A percentile compares a stretch with the other conserved stretches of the same genome.
Evolutionary conservation across 2,797 vertebrate species (phyloP).

Genomic region (Ataeniobius toweri): DNA sequence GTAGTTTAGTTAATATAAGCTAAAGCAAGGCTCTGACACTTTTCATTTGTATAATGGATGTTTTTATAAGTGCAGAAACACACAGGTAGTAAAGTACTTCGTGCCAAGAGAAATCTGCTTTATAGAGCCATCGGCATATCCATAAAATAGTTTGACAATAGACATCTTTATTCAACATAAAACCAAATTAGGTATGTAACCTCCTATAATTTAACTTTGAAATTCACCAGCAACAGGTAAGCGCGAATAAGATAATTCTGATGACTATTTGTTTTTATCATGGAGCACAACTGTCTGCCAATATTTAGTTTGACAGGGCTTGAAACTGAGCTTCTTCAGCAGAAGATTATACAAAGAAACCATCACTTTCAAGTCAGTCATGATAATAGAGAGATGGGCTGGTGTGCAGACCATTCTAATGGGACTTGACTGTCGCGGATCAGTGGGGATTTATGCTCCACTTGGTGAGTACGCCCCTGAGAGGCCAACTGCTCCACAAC

Average conservation of each 20-base stretch:
- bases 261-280: slow-evolving; percentile 62
- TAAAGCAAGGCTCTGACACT: neutral
- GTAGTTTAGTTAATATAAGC: neutral
- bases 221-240: slow-evolving; percentile 10
- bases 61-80: slow-evolving; percentile 1
- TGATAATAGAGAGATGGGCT: slow-evolving; percentile 77
- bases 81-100: neutral
- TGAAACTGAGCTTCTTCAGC: slow-evolving; percentile 67
- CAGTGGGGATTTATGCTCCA: slow-evolving; percentile 79
- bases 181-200: neutral
- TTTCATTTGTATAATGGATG: neutral
- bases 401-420: slow-evolving; percentile 76
- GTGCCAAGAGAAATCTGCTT: neutral
- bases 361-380: slow-evolving; percentile 73
- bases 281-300: slow-evolving; percentile 51
- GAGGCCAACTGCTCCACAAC: slow-evolving; percentile 71
- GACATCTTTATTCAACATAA: neutral
- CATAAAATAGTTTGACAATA: neutral
- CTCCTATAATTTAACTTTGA: slow-evolving; percentile 6
- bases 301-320: slow-evolving; percentile 70
- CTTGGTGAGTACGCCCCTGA: slow-evolving; percentile 74
- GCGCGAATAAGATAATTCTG: slow-evolving; percentile 45
- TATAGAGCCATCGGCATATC: neutral
- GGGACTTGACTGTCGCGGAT: slow-evolving; percentile 78
- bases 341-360: slow-evolving; percentile 75